These are phyloP conservation scores for Pipistrellus pygmaeus DNA, from an alignment of 2,797 vertebrate species.

Conservation along the genomic window DNA sequence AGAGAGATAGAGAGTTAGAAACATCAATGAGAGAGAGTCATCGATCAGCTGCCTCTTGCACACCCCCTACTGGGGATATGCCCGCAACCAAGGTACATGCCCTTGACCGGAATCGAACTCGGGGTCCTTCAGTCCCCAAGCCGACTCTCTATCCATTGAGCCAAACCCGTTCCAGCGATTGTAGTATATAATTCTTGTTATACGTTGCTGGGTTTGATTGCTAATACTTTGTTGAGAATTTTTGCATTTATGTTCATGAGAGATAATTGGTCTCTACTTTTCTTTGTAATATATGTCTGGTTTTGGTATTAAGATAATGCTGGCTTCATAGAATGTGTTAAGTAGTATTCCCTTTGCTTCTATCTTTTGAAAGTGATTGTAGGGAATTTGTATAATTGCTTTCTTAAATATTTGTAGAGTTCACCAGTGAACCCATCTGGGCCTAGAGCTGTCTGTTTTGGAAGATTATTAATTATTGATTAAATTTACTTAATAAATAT, in stretches of 20 bases:
- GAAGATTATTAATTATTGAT: background rate
- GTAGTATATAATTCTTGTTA: background rate
- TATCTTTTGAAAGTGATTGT: background rate
- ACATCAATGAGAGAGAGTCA: too few relatives aligned
- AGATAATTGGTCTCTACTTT: background rate
- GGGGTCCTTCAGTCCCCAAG: too few relatives aligned
- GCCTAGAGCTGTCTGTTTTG: background rate
- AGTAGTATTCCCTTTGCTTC: background rate
- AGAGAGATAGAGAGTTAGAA: too few relatives aligned
- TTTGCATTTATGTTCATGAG: background rate
- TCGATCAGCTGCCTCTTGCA: too few relatives aligned
- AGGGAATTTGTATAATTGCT: background rate
- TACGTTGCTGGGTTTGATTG: background rate
- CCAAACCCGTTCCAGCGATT: background rate
- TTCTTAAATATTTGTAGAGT: background rate
- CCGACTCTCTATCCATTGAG: too few relatives aligned
- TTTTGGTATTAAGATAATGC: background rate
- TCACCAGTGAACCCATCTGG: background rate
- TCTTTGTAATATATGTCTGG: background rate
- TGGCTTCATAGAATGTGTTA: background rate
- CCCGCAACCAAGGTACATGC: too few relatives aligned
- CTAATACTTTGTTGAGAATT: slow-evolving; percentile 14
- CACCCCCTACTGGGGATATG: too few relatives aligned
- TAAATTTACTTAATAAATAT: background rate
- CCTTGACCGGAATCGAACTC: too few relatives aligned